Conservation (phyloP, 2,797 vertebrate genomes). For the Rachycentron canadum region DNA sequence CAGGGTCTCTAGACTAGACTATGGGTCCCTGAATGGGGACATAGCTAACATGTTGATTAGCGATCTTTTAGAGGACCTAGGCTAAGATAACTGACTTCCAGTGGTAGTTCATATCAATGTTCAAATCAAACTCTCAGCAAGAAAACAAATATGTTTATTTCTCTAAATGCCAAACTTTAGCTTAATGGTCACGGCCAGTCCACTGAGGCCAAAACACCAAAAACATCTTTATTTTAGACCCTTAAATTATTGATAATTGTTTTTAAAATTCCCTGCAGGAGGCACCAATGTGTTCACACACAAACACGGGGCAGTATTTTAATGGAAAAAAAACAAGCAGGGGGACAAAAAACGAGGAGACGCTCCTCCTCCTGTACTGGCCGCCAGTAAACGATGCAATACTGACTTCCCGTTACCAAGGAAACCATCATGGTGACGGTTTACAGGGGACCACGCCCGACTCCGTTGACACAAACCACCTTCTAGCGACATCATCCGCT, state of each 20-base stretch:
- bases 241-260: neutral
- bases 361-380: slow-evolving; percentile 21
- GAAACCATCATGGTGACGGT: slow-evolving; percentile 46
- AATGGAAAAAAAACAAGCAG: slow-evolving; percentile 33
- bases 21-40: no score
- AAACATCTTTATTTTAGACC: neutral
- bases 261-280: slow-evolving; percentile 47
- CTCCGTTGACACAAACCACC: neutral
- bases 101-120: neutral
- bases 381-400: slow-evolving; percentile 64
- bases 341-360: slow-evolving; percentile 22
- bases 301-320: slow-evolving; percentile 54
- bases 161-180: neutral
- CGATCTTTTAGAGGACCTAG: neutral
- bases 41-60: neutral
- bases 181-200: neutral
- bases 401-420: slow-evolving; percentile 51
- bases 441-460: slow-evolving; percentile 55
- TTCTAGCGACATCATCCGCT: slow-evolving; percentile 16
- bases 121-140: neutral
- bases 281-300: slow-evolving; percentile 34
- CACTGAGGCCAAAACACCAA: neutral
- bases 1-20: no score
- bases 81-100: slow-evolving; percentile 32
- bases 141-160: neutral